Base-by-base conservation (phyloP, 1,140 invertebrate species). In the Hyphantria cunea region DNA sequence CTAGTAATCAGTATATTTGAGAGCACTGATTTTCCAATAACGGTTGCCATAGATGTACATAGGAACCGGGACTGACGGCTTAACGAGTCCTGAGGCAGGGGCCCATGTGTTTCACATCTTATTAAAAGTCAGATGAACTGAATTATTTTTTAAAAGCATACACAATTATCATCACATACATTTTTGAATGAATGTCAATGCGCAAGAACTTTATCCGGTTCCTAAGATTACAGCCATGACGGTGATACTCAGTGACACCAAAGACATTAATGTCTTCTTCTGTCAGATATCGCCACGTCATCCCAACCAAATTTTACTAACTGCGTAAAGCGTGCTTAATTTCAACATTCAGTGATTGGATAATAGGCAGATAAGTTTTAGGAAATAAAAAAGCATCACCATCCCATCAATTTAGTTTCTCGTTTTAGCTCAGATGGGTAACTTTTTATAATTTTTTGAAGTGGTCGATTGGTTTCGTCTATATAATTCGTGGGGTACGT, bases 401-500 rank as follows among this genome's bases (percentile, higher is more conserved):
- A 82, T 74, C 72, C 65, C 67, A 56, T 63, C 65, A 65, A 72
- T 70, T 74, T 70, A 78, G 73, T 78, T 77, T 80, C 79, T 82
- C 81, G 74, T 73, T 80, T 76, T 80, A 76, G 74, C 70, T 71
- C 72, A 76, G 80, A 78, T 76, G 71, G 74, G 74, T 74, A 72
- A 75, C 64, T 82, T 80, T 79, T 78, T 84, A 84, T 68, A 76
- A 84, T 77, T 80, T 25, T 77, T 67, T 75, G 58, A 76, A 77
- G 74, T 76, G 72, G 70, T 75, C 73, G 64, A 72, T 78, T 72
- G 66, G 72, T 56, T 75, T 65, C 69, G 64, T 76, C 82, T 74
- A 87, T 89, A 80, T 82, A 89, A 86, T 85, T 89, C 78, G 84
- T 84, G 78, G 76, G 70, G 68, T 80, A 85, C 86, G 86, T 89